Base-by-base conservation (phyloP, 2,888 invertebrate species). In the Anoplius nigerrimus region DNA sequence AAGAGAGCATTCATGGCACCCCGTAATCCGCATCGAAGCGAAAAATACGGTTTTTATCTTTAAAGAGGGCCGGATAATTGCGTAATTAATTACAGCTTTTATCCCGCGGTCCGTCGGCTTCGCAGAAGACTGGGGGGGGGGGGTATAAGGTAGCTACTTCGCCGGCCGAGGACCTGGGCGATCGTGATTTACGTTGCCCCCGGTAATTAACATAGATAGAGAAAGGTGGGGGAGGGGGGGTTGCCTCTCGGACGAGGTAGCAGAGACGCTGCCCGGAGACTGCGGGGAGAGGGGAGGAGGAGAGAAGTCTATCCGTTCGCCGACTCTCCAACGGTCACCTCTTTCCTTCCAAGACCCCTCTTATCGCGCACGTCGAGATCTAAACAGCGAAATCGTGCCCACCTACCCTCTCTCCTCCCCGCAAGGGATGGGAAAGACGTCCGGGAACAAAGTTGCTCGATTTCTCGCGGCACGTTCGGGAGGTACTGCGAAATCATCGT, bases 81-180 rank as follows among this genome's bases (percentile, higher is more conserved):
- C 81, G 81, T 84, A 85, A 86, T 86, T 87, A 84, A 86, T 86
- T 85, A 84, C 80, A 69, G 79, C 76, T 79, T 81, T 83, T 82
- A 83, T 84, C 81, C 80, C 65, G 73, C 71, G 73, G 69, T 62
- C 72, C 58, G 70, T 63, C 69, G 71, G 54, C 58, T 16, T 21
- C 69, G 52, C 64, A 62, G 68, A 74, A 72, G 60, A 55, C 55
- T 56, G 58, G 72, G 43, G 42, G 43, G 42, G 34, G 16, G 43
- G 27, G 22, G 53, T 52, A 45, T 51, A 24, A 54, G 74, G 72
- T 75, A 67, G 64, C 76, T 70, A 75, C 73, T 80, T 76, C 71
- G 73, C 75, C 72, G 72, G 70, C 72, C 71, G 73, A 69, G 77
- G 78, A 80, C 78, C 78, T 76, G 78, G 71, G 74, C 77, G 73